Evolutionary conservation across 2,888 invertebrate species (phyloP).

Genomic region (Ethmia dodecea): DNA sequence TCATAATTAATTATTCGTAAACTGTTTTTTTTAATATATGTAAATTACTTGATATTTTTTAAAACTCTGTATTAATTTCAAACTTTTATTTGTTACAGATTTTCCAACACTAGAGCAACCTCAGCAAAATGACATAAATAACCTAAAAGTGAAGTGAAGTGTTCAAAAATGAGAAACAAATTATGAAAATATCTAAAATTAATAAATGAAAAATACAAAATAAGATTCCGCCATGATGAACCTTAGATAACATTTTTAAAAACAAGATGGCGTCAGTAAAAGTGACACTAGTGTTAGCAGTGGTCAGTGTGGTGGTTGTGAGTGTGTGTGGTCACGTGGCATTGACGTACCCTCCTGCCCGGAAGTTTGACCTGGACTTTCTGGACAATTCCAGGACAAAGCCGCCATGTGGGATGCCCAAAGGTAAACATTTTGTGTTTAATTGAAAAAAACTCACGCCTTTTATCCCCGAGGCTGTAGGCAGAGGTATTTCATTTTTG

Average conservation of each 20-base stretch:
- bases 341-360: conserved; percentile 92
- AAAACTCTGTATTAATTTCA: too few species aligned
- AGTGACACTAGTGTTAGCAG: conserved; percentile 40
- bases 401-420: conserved; percentile 96
- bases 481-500: too few species aligned
- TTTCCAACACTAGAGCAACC: background rate
- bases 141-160: background rate
- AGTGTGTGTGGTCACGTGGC: conserved; percentile 83
- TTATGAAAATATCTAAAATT: conserved; percentile 13
- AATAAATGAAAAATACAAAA: too few species aligned
- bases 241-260: background rate
- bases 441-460: too few species aligned
- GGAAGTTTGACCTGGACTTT: conserved; percentile 93
- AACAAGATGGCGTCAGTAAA: conserved; percentile 39
- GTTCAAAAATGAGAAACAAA: background rate
- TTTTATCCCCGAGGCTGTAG: too few species aligned
- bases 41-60: too few species aligned
- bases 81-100: too few species aligned
- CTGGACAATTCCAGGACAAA: conserved; percentile 93
- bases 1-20: too few species aligned
- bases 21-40: too few species aligned
- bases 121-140: background rate
- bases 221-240: background rate
- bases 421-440: conserved; percentile 80
- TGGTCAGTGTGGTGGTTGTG: conserved; percentile 33